These are phyloP conservation scores for Labroides dimidiatus DNA, from an alignment of 2,797 vertebrate genomes.

Conservation along the genomic window DNA sequence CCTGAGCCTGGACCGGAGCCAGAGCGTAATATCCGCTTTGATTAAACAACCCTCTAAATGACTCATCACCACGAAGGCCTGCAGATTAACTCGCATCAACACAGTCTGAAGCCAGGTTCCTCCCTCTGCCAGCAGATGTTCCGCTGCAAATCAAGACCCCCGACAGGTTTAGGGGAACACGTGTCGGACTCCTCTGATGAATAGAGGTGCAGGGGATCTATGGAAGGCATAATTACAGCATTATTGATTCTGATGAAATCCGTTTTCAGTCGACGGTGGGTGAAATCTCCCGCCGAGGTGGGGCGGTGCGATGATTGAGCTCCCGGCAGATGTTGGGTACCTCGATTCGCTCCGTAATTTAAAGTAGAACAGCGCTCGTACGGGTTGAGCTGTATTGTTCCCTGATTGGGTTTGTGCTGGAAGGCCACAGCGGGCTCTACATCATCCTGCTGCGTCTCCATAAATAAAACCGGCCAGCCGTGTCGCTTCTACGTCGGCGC, in stretches of 20 bases:
- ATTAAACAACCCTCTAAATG: constrained; percentile 72
- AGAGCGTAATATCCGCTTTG: constrained; percentile 67
- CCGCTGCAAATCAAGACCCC: constrained; percentile 62
- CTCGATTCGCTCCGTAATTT: constrained; percentile 54
- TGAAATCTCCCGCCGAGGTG: constrained; percentile 51
- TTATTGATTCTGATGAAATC: constrained; percentile 77
- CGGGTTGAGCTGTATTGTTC: constrained; percentile 56
- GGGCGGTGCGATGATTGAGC: constrained; percentile 38
- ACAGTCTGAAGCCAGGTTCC: constrained; percentile 52
- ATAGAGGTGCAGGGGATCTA: constrained; percentile 65
- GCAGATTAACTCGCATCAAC: constrained; percentile 64
- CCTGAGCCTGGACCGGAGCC: constrained; percentile 49
- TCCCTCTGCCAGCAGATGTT: constrained; percentile 68
- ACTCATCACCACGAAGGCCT: constrained; percentile 68
- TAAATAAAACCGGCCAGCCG: constrained; percentile 27
- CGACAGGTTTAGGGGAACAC: constrained; percentile 72
- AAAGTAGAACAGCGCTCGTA: constrained; percentile 48
- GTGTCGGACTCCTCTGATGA: constrained; percentile 72
- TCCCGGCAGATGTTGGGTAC: constrained; percentile 43
- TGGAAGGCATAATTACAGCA: constrained; percentile 66
- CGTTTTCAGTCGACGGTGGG: constrained; percentile 46
- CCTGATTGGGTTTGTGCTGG: constrained; percentile 65
- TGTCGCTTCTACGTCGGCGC: constrained; percentile 24
- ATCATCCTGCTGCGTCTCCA: constrained; percentile 45
- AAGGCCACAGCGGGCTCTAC: constrained; percentile 48